Conservation (phyloP, 1,140 invertebrate genomes). For the Procambarus clarkii region DNA sequence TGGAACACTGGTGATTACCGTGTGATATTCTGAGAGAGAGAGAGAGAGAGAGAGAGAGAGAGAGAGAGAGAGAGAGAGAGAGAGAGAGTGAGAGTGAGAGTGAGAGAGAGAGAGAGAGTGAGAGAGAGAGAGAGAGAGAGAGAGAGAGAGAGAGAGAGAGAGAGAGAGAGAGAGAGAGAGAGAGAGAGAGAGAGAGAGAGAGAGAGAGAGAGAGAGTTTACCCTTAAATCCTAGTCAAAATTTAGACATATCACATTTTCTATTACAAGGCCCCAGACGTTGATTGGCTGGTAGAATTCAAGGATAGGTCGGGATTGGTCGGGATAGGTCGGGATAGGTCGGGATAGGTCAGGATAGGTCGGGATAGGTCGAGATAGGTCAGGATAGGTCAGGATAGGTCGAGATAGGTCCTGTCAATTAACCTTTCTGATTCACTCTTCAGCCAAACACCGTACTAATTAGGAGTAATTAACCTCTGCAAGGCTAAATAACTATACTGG, state of each 20-base stretch:
- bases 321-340: no score
- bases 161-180: constrained; percentile 9
- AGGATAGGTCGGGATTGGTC: not conserved
- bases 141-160: constrained; percentile 9
- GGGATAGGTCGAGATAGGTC: no score
- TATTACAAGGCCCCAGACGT: not conserved
- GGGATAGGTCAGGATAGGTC: no score
- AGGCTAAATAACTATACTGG: not conserved
- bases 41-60: no score
- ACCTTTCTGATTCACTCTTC: not conserved
- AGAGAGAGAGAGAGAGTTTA: no score
- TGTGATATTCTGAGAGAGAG: no score
- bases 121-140: constrained; percentile 9
- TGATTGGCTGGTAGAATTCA: not conserved
- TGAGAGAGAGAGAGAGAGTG: constrained; percentile 1
- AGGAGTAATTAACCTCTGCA: not conserved
- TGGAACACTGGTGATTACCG: not conserved
- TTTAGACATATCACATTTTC: not conserved
- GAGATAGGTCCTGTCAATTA: not conserved
- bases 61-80: not conserved
- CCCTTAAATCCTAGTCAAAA: not conserved
- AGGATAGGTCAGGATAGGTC: not conserved
- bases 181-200: constrained; percentile 10
- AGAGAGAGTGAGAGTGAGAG: not conserved
- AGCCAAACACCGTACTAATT: not conserved